A percentile compares a stretch with the other conserved stretches of the same genome.
These are phyloP conservation scores for Micronisus gabar DNA, from an alignment of 2,113 vertebrate genomes.

Conservation along the genomic window DNA sequence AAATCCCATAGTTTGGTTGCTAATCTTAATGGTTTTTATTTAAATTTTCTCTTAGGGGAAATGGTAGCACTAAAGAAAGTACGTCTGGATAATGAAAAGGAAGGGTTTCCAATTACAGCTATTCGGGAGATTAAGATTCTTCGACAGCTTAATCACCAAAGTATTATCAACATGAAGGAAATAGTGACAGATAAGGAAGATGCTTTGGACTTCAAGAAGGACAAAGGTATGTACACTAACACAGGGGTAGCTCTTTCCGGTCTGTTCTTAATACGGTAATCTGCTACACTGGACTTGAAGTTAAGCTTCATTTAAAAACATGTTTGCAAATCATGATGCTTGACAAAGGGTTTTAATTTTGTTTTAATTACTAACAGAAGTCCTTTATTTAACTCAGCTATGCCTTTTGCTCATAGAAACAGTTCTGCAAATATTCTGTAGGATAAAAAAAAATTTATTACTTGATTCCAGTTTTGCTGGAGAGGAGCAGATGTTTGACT, in stretches of 20 bases:
- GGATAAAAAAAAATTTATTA: background rate
- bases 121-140: constrained; percentile 88
- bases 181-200: constrained; percentile 88
- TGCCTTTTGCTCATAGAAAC: background rate
- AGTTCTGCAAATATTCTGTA: background rate
- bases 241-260: background rate
- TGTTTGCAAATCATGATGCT: background rate
- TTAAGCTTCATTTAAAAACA: background rate
- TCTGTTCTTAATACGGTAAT: background rate
- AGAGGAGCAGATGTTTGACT: background rate
- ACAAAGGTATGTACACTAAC: constrained; percentile 74
- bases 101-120: constrained; percentile 88
- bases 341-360: background rate
- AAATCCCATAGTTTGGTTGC: background rate
- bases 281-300: background rate
- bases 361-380: background rate
- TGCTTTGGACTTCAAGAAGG: constrained; percentile 87
- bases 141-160: constrained; percentile 84
- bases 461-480: background rate
- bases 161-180: constrained; percentile 90
- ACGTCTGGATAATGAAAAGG: constrained; percentile 85
- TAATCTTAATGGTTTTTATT: background rate
- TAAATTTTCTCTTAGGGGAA: constrained; percentile 73
- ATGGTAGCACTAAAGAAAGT: constrained; percentile 89
- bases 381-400: background rate